A percentile compares a stretch with the other conserved stretches of the same genome.
phyloP scores from a whole-genome alignment of 2,888 invertebrate species.

The Reticulitermes lucifugus region DNA sequence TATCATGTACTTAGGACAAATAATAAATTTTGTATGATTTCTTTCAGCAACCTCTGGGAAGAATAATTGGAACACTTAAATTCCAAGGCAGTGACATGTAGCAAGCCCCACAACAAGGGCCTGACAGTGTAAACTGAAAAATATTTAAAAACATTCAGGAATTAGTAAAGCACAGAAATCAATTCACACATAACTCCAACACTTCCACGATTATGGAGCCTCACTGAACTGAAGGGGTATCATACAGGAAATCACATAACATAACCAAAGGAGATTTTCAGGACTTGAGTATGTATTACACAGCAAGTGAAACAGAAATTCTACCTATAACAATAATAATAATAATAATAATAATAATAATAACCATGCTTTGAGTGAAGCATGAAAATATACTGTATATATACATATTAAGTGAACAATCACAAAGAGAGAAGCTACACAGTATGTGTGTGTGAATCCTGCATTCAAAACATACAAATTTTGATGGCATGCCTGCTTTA shows the following conservation, averaged over 20 bases:
- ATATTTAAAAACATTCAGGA: conserved; percentile 33
- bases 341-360: not conserved
- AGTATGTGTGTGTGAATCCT: conserved; percentile 4
- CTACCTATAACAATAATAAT: not conserved
- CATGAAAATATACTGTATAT: conserved; percentile 24
- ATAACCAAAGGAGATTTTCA: conserved; percentile 7
- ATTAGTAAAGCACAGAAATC: conserved; percentile 46
- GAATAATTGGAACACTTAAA: not conserved
- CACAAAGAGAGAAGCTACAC: not conserved
- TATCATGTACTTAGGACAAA: no score
- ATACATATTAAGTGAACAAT: not conserved
- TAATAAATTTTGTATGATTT: no score
- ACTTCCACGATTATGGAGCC: not conserved
- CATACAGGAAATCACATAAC: conserved; percentile 15
- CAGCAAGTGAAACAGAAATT: conserved; percentile 11
- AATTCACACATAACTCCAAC: conserved; percentile 18
- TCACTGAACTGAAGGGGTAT: not conserved
- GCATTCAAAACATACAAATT: not conserved
- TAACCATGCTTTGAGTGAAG: conserved; percentile 25
- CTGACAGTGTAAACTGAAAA: conserved; percentile 6
- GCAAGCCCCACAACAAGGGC: conserved; percentile 5
- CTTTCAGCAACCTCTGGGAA: not conserved
- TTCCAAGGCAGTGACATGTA: conserved; percentile 15
- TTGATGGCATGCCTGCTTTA: no score
- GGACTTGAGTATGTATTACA: conserved; percentile 9